Evolutionary conservation across 2,888 invertebrate species (phyloP).

Genomic region (Drosophila greeni): DNA sequence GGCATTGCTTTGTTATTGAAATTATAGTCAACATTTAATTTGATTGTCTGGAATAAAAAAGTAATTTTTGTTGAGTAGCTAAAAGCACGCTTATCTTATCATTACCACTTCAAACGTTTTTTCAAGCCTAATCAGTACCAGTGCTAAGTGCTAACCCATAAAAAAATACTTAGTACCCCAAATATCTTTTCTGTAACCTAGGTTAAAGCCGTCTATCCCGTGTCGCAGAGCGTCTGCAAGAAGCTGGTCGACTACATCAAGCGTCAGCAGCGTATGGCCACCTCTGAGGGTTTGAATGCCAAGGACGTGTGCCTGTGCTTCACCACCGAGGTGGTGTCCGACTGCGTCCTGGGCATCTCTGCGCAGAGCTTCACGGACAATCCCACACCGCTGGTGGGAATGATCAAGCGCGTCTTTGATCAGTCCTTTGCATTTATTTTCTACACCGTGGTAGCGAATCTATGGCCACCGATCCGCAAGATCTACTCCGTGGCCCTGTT

Average conservation of each 20-base stretch:
- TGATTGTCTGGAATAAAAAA: neutral
- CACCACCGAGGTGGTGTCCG: slow-evolving; percentile 79
- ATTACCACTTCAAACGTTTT: neutral
- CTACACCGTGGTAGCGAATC: slow-evolving; percentile 57
- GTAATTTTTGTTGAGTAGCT: neutral
- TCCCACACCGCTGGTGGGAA: slow-evolving; percentile 67
- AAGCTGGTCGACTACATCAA: slow-evolving; percentile 78
- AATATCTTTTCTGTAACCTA: slow-evolving; percentile 25
- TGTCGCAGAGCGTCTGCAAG: slow-evolving; percentile 78
- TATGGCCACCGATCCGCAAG: slow-evolving; percentile 67
- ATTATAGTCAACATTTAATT: neutral
- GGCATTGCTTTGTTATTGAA: neutral
- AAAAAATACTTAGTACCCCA: too few species aligned
- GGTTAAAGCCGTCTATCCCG: slow-evolving; percentile 79
- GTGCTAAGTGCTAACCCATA: too few species aligned
- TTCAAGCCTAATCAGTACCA: too few species aligned
- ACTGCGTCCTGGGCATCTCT: slow-evolving; percentile 79
- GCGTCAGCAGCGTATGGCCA: slow-evolving; percentile 60
- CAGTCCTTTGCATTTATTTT: slow-evolving; percentile 62
- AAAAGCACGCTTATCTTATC: neutral
- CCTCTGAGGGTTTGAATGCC: slow-evolving; percentile 76
- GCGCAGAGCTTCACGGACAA: slow-evolving; percentile 76
- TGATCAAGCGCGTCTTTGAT: slow-evolving; percentile 70
- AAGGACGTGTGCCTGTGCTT: slow-evolving; percentile 77
- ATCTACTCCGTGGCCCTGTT: slow-evolving; percentile 61